Evolutionary conservation across 2,888 invertebrate species (phyloP), one percentile per base, ranked within the genome.

Genomic region (Drosophila paucipuncta): DNA sequence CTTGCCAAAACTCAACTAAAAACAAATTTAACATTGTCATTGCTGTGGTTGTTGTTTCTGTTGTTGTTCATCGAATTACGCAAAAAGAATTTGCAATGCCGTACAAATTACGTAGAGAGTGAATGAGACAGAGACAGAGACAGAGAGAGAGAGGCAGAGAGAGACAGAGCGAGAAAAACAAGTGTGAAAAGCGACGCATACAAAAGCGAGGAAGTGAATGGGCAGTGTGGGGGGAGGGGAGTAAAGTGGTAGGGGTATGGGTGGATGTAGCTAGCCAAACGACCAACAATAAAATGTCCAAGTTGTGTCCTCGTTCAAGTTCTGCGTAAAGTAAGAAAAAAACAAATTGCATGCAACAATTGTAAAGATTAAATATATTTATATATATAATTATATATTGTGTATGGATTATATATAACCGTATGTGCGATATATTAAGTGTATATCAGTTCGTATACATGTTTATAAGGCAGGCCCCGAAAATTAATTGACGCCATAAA

Each of bases 401-500:
- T 53, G n/a, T 41, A 33, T 39, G 22, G 30, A 18, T 50, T 41
- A 49, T 33, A 52, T 30, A 62, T 33, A 49, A 18, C 33, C 25
- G 37, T 25, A 35, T 49, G 18, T 55, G 30, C 30, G 18, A 28
- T 58, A 37, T 64, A 43, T 61, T 39, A 2, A 22, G 22, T 22
- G 43, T 22, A 22, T 71, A 54, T 49, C 35, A 16, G 47, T 25
- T 43, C 52, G 50, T 25, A 47, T 55, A 37, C n/a, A 52, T 70
- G 63, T 58, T 54, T 71, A 61, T 64, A 70, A 64, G 65, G 66
- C 78, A 67, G 54, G 70, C 70, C 63, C 61, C 71, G 68, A 81
- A 81, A 85, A 85, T 89, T 80, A 91, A 91, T 91, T 87, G 89
- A 85, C 75, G 90, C 83, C 89, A 84, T 85, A 85, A 88, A 89